Percentiles rank a stretch among this genome's conserved stretches.
phyloP scores from a whole-genome alignment of 2,113 vertebrate genomes.

The Caranx ignobilis region DNA sequence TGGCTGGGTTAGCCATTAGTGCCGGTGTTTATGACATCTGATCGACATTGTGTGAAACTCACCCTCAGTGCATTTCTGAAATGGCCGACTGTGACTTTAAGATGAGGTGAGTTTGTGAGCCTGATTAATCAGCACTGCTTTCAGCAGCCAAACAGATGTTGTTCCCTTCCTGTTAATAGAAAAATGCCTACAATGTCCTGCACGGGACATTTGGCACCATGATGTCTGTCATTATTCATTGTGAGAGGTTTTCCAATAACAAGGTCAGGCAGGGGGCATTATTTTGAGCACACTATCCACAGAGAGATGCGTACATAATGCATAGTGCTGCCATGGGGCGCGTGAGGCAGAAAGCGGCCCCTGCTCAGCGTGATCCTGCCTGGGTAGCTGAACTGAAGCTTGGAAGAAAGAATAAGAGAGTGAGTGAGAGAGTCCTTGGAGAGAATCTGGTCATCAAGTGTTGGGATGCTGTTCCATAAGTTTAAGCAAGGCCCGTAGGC shows the following conservation, averaged over 20 bases:
- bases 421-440: conserved; percentile 56
- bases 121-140: conserved; percentile 80
- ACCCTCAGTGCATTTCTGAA: conserved; percentile 46
- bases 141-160: conserved; percentile 85
- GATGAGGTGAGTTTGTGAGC: conserved; percentile 68
- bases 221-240: conserved; percentile 86
- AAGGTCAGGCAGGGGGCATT: conserved; percentile 84
- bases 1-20: conserved; percentile 15
- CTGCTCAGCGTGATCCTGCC: conserved; percentile 50
- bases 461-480: conserved; percentile 42
- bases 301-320: conserved; percentile 73
- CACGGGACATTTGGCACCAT: conserved; percentile 86
- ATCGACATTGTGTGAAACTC: conserved; percentile 46
- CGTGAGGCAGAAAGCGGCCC: conserved; percentile 51
- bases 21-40: conserved; percentile 29
- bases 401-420: conserved; percentile 33
- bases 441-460: conserved; percentile 51
- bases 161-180: conserved; percentile 78
- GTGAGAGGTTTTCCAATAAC: conserved; percentile 82
- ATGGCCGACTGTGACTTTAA: conserved; percentile 75
- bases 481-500: conserved; percentile 40
- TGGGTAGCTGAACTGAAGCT: conserved; percentile 54
- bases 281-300: conserved; percentile 74
- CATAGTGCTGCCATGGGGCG: conserved; percentile 62
- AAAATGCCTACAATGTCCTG: conserved; percentile 80